Percentiles rank a stretch among this genome's conserved stretches.
These are phyloP conservation scores for Lamellibrachia columna DNA, from an alignment of 2,888 invertebrate species.

Conservation along the genomic window DNA sequence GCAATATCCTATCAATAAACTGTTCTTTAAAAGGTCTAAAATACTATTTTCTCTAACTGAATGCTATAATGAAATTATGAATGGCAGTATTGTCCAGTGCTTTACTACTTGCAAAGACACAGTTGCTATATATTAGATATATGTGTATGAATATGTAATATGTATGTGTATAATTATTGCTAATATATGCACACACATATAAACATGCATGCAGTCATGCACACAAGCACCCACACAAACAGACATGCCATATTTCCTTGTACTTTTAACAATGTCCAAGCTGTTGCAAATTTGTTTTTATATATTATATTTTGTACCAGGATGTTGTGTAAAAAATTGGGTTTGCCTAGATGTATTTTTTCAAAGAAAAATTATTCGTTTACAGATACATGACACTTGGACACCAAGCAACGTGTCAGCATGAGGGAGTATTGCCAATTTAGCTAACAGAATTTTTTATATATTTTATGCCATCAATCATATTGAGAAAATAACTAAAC, in stretches of 20 bases:
- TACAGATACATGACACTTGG: too few relatives aligned
- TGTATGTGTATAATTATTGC: too few relatives aligned
- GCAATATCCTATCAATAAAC: not conserved
- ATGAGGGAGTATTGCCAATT: not conserved
- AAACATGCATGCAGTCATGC: not conserved
- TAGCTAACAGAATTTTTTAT: not conserved
- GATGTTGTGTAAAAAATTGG: too few relatives aligned
- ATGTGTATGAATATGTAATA: not conserved
- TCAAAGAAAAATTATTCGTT: too few relatives aligned
- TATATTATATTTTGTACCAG: too few relatives aligned
- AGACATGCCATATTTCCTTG: not conserved
- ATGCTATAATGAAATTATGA: not conserved
- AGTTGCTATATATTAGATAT: not conserved
- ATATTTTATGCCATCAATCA: not conserved
- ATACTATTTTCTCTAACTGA: not conserved
- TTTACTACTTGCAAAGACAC: not conserved
- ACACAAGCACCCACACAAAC: not conserved
- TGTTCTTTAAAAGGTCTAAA: not conserved
- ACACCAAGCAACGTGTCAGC: too few relatives aligned
- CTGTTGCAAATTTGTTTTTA: not conserved
- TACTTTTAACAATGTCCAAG: not conserved
- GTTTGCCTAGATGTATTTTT: too few relatives aligned
- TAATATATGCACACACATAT: not conserved
- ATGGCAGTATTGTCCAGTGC: not conserved
- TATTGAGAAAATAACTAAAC: not conserved